phyloP scores from a whole-genome alignment of 2,113 vertebrate genomes.

The Carassius carassius region DNA sequence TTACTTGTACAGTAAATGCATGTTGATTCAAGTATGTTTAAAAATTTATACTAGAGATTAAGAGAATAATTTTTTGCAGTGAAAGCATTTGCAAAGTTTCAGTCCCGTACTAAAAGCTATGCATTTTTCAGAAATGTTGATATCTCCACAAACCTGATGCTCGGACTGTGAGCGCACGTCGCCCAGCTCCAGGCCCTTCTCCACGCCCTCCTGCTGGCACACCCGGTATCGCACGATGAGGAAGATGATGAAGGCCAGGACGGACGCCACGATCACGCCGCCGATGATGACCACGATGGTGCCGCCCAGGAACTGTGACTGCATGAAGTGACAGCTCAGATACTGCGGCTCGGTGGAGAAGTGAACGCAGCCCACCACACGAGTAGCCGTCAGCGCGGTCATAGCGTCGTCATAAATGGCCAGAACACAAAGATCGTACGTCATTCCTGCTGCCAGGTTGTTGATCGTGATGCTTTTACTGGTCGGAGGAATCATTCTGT shows the following conservation, averaged over 20 bases:
- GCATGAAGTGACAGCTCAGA: slow-evolving; percentile 98
- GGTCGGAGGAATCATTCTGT: slow-evolving; percentile 96
- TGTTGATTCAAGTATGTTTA: too few relatives aligned
- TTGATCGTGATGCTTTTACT: slow-evolving; percentile 96
- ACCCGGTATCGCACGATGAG: slow-evolving; percentile 98
- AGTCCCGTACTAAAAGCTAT: too few relatives aligned
- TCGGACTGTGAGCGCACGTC: slow-evolving; percentile 94
- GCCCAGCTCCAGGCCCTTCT: slow-evolving; percentile 92
- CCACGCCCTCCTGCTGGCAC: slow-evolving; percentile 87
- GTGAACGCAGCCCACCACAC: slow-evolving; percentile 94
- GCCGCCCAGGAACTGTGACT: slow-evolving; percentile 97
- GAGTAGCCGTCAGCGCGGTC: slow-evolving; percentile 92
- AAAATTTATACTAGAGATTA: too few relatives aligned
- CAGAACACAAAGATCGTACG: slow-evolving; percentile 94
- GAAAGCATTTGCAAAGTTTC: too few relatives aligned
- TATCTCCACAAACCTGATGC: slow-evolving; percentile 78
- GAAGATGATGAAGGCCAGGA: slow-evolving; percentile 98
- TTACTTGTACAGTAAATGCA: too few relatives aligned
- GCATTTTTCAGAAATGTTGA: too few relatives aligned
- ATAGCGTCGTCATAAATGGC: slow-evolving; percentile 97
- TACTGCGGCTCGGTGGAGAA: slow-evolving; percentile 97
- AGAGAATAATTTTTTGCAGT: too few relatives aligned
- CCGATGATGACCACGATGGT: slow-evolving; percentile 99
- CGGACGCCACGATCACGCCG: slow-evolving; percentile 95
- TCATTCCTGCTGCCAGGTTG: slow-evolving; percentile 91